phyloP scores from a whole-genome alignment of 2,113 vertebrate species.

The Chaenogobius annularis region DNA sequence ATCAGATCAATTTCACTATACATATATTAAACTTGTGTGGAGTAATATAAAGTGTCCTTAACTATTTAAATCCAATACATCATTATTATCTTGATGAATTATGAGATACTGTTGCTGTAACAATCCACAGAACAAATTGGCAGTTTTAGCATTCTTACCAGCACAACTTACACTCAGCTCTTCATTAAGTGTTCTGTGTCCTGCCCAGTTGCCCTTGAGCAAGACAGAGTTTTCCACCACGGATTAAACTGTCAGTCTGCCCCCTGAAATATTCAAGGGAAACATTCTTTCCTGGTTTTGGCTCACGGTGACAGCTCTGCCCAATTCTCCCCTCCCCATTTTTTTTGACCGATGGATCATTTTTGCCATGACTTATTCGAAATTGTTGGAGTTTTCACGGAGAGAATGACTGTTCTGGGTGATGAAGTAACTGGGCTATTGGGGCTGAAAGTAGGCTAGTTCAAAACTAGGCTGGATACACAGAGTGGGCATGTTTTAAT shows the following conservation, averaged over 20 bases:
- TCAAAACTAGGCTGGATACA: conserved; percentile 56
- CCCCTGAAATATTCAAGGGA: conserved; percentile 56
- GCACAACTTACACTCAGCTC: conserved; percentile 4
- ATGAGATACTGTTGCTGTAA: too few relatives aligned
- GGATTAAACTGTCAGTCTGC: conserved; percentile 44
- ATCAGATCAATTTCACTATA: too few relatives aligned
- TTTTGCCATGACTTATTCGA: conserved; percentile 6
- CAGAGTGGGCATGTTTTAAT: conserved; percentile 44
- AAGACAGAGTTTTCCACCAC: conserved; percentile 36
- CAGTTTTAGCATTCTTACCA: too few relatives aligned
- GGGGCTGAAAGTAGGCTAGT: conserved; percentile 68
- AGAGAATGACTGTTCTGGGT: conserved; percentile 61
- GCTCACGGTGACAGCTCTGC: conserved; percentile 30
- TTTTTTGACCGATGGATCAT: conserved; percentile 13
- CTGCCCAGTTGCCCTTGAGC: conserved; percentile 43
- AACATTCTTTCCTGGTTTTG: conserved; percentile 36
- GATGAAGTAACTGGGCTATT: conserved; percentile 67
- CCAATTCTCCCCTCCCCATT: conserved; percentile 41
- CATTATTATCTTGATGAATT: too few relatives aligned
- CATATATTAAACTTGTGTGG: too few relatives aligned
- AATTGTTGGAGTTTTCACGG: conserved; percentile 57
- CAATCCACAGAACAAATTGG: too few relatives aligned
- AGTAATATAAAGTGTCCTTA: too few relatives aligned
- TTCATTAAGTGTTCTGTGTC: conserved; percentile 33
- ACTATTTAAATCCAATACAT: too few relatives aligned